Evolutionary conservation across 2,888 invertebrate species (phyloP).

Genomic region (Noctuana brunneofusca): DNA sequence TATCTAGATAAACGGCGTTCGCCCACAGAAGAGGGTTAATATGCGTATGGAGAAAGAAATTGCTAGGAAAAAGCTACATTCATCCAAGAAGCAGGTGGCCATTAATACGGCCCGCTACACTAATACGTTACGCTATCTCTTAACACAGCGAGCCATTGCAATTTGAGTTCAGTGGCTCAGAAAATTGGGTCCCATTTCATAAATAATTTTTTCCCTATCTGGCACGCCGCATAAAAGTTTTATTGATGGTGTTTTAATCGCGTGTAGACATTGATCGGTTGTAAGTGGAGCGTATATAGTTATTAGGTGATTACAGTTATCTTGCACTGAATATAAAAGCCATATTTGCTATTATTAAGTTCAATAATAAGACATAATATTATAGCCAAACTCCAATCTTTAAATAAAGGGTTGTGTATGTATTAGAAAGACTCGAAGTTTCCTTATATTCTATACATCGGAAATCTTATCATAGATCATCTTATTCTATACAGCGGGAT

Average conservation of each 20-base stretch:
- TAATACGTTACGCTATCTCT: conserved; percentile 21
- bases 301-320: conserved; percentile 16
- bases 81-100: conserved; percentile 10
- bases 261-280: conserved; percentile 20
- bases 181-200: conserved; percentile 42
- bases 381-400: too few species aligned
- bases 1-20: neutral
- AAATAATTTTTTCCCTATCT: conserved; percentile 5
- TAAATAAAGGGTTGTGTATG: too few species aligned
- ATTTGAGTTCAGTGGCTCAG: conserved; percentile 39
- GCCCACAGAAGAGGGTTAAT: conserved; percentile 19
- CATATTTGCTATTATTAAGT: neutral
- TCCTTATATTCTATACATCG: too few species aligned
- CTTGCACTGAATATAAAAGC: neutral
- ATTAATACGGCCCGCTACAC: conserved; percentile 26
- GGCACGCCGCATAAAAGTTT: conserved; percentile 19
- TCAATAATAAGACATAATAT: too few species aligned
- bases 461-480: too few species aligned
- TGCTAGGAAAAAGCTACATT: conserved; percentile 14
- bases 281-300: conserved; percentile 27
- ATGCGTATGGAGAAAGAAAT: conserved; percentile 11
- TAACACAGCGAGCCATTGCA: conserved; percentile 30
- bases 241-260: conserved; percentile 30
- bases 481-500: too few species aligned
- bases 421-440: too few species aligned